These are phyloP conservation scores for Zoroaster sp. DNA, from an alignment of 53 echinoderm and acorn worm species.

Conservation along the genomic window DNA sequence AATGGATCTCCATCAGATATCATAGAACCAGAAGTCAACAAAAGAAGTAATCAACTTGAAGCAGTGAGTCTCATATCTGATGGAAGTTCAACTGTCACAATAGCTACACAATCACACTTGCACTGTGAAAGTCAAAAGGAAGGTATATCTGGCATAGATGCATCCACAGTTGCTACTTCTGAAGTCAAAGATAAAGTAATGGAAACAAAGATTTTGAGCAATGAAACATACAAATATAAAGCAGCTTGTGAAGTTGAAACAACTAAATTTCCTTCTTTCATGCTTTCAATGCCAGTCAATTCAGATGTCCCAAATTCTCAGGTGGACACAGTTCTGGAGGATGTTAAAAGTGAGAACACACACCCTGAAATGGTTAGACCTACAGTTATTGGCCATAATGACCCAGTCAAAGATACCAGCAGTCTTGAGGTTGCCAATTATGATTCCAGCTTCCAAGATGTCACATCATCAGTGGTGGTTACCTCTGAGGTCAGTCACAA, in stretches of 20 bases:
- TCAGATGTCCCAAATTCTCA: background rate
- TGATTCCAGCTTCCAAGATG: background rate
- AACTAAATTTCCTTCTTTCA: background rate
- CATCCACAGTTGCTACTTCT: background rate
- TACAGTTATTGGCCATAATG: background rate
- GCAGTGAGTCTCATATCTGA: background rate
- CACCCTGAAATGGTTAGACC: background rate
- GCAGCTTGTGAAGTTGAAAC: background rate
- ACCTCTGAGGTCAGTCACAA: background rate
- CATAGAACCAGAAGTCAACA: background rate
- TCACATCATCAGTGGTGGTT: background rate
- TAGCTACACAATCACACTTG: background rate
- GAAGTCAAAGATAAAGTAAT: background rate
- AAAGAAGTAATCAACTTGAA: background rate
- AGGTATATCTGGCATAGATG: background rate
- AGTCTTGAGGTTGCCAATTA: background rate
- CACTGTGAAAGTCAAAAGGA: background rate
- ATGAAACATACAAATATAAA: background rate
- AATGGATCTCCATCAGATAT: conserved; percentile 7
- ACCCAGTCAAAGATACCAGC: background rate
- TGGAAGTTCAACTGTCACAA: background rate
- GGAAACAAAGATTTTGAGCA: background rate
- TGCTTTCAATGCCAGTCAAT: background rate
- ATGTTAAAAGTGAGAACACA: background rate
- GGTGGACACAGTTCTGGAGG: background rate